These are phyloP conservation scores for Nomada fabriciana DNA, from an alignment of 2,888 invertebrate species.

Conservation along the genomic window DNA sequence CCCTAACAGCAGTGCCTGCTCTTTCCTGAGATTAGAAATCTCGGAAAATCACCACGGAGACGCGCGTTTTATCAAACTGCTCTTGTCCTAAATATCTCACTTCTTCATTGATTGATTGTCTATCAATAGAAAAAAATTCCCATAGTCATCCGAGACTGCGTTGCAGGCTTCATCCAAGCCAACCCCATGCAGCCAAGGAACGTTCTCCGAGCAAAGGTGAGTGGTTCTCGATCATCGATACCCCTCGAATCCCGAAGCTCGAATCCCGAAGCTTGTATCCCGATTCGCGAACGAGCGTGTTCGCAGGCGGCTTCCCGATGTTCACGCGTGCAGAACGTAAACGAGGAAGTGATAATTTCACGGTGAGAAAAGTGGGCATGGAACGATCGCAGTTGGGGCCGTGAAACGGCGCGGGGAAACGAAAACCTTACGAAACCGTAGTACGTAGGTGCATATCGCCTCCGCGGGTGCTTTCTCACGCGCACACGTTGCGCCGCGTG, in stretches of 20 bases:
- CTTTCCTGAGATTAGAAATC: neutral
- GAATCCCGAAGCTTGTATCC: neutral
- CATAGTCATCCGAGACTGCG: neutral
- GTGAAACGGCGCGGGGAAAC: constrained; percentile 41
- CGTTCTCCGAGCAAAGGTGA: neutral
- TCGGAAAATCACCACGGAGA: neutral
- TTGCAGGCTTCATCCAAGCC: neutral
- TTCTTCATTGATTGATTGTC: too few species aligned
- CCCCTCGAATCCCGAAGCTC: constrained; percentile 5
- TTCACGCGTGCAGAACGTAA: constrained; percentile 54
- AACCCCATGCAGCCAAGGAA: constrained; percentile 3
- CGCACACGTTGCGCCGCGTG: constrained; percentile 34
- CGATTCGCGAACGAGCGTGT: constrained; percentile 12
- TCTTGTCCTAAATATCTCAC: too few species aligned
- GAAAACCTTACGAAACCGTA: constrained; percentile 52
- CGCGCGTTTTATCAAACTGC: neutral
- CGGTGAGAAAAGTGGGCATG: constrained; percentile 61
- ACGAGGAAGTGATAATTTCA: constrained; percentile 63
- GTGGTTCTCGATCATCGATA: constrained; percentile 28
- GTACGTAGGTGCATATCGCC: constrained; percentile 16
- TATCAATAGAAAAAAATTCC: neutral
- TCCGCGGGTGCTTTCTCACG: constrained; percentile 63
- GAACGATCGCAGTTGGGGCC: constrained; percentile 33
- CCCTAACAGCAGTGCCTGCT: neutral
- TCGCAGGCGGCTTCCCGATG: constrained; percentile 27